A percentile compares a stretch with the other conserved stretches of the same genome.
phyloP scores from a whole-genome alignment of 2,888 invertebrate genomes.

The Ellobium chinense region DNA sequence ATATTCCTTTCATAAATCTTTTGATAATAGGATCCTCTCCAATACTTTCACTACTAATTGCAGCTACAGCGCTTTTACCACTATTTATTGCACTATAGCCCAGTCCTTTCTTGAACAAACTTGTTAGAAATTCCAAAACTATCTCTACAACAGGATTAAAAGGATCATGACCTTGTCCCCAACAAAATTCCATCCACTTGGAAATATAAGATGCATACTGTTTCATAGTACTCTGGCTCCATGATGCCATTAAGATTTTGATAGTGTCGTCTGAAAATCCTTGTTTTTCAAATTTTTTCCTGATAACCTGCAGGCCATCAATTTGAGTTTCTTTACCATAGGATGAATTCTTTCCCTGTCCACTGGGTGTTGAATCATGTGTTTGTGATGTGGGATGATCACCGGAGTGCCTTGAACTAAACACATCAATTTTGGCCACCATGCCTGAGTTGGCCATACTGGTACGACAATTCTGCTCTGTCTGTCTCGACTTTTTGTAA shows the following conservation, averaged over 20 bases:
- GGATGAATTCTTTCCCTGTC: not conserved
- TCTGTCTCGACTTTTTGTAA: not conserved
- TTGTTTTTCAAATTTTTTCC: not conserved
- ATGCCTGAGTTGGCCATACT: not conserved
- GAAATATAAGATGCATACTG: not conserved
- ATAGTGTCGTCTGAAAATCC: not conserved
- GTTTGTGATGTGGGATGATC: not conserved
- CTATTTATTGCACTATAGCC: not conserved
- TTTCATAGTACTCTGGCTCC: not conserved
- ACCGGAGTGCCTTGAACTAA: not conserved
- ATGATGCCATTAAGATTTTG: not conserved
- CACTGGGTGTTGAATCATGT: not conserved
- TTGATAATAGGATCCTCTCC: not conserved
- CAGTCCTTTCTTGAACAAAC: not conserved
- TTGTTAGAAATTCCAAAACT: not conserved
- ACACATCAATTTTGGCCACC: not conserved
- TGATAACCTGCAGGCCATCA: not conserved
- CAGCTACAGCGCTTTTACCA: not conserved
- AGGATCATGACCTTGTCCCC: not conserved
- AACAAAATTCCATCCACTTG: not conserved
- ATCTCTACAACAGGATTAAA: not conserved
- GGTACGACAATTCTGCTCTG: not conserved
- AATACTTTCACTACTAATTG: not conserved
- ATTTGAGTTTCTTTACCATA: not conserved
- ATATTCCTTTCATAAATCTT: not conserved